Conservation (phyloP, 2,888 invertebrate species). For the Himalopsyche anomala region DNA sequence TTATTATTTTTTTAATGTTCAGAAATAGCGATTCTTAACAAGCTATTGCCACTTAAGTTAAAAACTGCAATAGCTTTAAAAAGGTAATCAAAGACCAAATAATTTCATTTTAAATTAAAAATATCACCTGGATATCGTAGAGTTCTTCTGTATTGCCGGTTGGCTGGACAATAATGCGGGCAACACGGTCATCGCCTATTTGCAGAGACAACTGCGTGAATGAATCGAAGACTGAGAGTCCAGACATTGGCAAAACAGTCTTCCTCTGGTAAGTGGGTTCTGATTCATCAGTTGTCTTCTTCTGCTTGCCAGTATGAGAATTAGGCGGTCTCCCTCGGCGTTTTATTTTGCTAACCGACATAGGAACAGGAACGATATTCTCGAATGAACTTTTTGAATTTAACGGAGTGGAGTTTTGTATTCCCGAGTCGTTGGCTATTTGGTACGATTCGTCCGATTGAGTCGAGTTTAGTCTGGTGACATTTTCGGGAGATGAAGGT, state of each 20-base stretch:
- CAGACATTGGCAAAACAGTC: neutral
- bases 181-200: conserved; percentile 55
- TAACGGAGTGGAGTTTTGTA: conserved; percentile 53
- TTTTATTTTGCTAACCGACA: conserved; percentile 45
- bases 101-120: conserved; percentile 16
- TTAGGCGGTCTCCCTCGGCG: neutral
- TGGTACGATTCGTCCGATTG: conserved; percentile 9
- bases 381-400: conserved; percentile 19
- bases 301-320: conserved; percentile 41
- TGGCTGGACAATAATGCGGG: conserved; percentile 58
- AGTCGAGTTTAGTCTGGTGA: conserved; percentile 1
- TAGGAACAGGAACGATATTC: neutral
- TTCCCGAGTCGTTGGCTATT: conserved; percentile 55
- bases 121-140: conserved; percentile 75
- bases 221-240: conserved; percentile 33
- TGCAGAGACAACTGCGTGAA: conserved; percentile 60
- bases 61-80: too few relatives aligned
- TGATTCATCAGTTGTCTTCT: neutral
- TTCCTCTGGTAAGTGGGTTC: neutral
- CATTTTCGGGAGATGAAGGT: conserved; percentile 59
- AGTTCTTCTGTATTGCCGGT: conserved; percentile 57
- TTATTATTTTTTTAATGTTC: too few relatives aligned
- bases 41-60: too few relatives aligned
- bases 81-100: neutral
- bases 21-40: too few relatives aligned